Evolutionary conservation across 2,797 vertebrate genomes (phyloP), one percentile per base, ranked within the genome.

Genomic region (Eulemur rubriventer): DNA sequence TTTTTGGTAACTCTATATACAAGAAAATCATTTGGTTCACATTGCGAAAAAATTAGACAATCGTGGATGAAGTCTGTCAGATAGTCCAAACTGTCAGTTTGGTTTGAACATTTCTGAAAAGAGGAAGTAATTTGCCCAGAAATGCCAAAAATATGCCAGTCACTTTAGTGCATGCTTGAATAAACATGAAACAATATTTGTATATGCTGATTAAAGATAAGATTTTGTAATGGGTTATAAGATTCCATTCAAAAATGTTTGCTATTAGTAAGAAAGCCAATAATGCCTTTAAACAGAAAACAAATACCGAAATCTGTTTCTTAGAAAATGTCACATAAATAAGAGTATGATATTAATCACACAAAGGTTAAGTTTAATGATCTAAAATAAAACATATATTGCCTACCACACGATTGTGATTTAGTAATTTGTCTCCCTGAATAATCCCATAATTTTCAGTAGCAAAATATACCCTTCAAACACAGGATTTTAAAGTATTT

Each of bases 121-220:
- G n/a, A 91, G 52, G 61, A 91, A 97, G 28, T n/a, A 94, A 91
- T 95, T 94, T 94, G n/a, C 95, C 38, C 87, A 95, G 65, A 96
- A 76, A 57, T 95, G 90, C 91, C 92, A 97, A 93, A 94, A 96
- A 96, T 69, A 91, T 91, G 85, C 41, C 92, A 95, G 20, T 35
- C 91, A 46, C 57, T 85, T 91, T 65, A 90, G 69, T 46, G 20
- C 8, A 76, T 86, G 69, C 69, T 94, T 96, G 46, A 95, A 83
- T 93, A 96, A 92, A 91, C 81, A 93, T 46, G 35, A 92, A 90
- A 89, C 12, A 89, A 65, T 96, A 95, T 94, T 97, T 98, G 73
- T 41, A 89, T 82, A 86, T 93, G 75, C 46, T 92, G 72, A 96
- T 85, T 89, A 95, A 96, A 87, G 67, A 82, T 59, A 93, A 93